Evolutionary conservation across 2,113 vertebrate species (phyloP).

Genomic region (Haliaeetus leucogaster): DNA sequence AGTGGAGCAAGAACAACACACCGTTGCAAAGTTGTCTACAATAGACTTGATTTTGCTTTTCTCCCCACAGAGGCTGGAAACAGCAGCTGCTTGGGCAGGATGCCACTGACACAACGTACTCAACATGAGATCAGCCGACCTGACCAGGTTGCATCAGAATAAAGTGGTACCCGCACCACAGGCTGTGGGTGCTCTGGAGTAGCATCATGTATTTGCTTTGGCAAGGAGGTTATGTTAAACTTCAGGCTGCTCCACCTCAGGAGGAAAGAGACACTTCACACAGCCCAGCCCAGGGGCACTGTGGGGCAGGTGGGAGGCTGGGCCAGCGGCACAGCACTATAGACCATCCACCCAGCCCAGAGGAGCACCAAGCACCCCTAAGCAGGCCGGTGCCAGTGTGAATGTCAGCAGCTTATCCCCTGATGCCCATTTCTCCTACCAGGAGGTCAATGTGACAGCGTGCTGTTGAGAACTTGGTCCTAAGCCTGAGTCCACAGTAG

Average conservation of each 20-base stretch:
- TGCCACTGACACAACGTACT: neutral
- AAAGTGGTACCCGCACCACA: rapidly evolving
- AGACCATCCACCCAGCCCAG: neutral
- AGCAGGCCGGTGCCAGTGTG: neutral
- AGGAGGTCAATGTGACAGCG: neutral
- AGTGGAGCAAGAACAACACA: neutral
- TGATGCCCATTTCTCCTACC: neutral
- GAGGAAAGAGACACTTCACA: neutral
- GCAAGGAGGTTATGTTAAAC: neutral
- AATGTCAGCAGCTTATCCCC: neutral
- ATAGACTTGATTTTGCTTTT: neutral
- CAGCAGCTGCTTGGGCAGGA: slow-evolving; percentile 2
- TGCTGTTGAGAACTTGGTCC: neutral
- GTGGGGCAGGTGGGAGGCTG: neutral
- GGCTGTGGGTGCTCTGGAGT: rapidly evolving
- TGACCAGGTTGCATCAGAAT: neutral
- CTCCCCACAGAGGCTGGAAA: slow-evolving; percentile 57
- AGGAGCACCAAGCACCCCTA: neutral
- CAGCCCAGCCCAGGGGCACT: neutral
- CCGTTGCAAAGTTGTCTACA: neutral
- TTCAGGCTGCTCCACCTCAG: neutral
- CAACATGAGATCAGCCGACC: rapidly evolving
- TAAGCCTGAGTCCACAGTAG: neutral
- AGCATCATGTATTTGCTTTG: rapidly evolving
- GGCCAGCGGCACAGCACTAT: neutral